phyloP scores from a whole-genome alignment of 2,797 vertebrate species.

The Eulemur coronatus region DNA sequence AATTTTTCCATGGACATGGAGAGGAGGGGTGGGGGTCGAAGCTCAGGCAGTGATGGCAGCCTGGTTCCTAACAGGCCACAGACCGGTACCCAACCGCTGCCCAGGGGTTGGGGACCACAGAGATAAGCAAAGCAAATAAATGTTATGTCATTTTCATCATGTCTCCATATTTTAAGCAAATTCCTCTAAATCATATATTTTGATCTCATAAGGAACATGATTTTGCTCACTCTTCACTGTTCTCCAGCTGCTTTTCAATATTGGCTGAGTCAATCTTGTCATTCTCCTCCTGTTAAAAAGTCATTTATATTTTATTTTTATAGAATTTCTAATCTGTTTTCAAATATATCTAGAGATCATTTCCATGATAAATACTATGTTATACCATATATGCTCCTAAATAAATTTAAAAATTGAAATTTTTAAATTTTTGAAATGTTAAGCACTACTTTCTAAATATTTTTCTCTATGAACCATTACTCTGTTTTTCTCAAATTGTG shows the following conservation, averaged over 20 bases:
- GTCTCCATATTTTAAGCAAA: background rate
- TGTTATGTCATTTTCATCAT: background rate
- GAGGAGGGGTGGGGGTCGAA: too few species aligned
- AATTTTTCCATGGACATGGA: too few species aligned
- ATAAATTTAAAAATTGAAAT: background rate
- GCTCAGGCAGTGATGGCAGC: too few species aligned
- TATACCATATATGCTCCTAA: background rate
- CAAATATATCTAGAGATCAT: background rate
- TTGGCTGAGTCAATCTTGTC: too few species aligned
- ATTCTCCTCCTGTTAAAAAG: background rate
- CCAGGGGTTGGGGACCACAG: too few species aligned
- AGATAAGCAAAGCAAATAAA: background rate
- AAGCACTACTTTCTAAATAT: background rate
- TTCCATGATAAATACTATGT: background rate
- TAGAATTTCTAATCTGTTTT: background rate
- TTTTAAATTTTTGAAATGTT: background rate
- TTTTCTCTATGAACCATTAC: background rate
- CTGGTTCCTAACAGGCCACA: too few species aligned
- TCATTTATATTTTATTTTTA: background rate
- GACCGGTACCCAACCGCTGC: too few species aligned
- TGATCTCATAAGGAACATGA: background rate
- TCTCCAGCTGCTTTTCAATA: background rate
- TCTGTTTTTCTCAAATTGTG: background rate
- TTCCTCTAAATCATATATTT: background rate
- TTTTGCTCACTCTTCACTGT: background rate